Evolutionary conservation across 2,113 vertebrate genomes (phyloP).

Genomic region (Oplegnathus fasciatus): DNA sequence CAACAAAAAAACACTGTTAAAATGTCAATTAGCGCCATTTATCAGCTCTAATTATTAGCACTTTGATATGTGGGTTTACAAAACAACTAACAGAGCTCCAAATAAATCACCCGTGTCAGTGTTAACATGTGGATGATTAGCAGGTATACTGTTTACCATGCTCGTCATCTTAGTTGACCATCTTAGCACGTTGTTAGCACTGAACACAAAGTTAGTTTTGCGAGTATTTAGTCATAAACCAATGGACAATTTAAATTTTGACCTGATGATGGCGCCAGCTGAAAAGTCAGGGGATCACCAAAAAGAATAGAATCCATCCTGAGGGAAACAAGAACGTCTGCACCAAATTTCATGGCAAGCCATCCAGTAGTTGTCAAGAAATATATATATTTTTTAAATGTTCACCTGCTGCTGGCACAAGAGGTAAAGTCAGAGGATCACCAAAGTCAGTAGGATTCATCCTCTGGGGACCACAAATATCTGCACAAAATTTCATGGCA

Average conservation of each 20-base stretch:
- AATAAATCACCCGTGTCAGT: neutral
- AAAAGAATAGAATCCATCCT: neutral
- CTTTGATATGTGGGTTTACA: neutral
- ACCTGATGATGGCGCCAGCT: neutral
- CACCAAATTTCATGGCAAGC: neutral
- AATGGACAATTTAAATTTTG: neutral
- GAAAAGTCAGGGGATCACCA: neutral
- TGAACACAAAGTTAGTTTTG: neutral
- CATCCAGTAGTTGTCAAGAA: neutral
- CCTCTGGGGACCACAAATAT: too few species aligned
- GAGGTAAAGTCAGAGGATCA: too few species aligned
- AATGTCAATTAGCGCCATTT: conserved; percentile 19
- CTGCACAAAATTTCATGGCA: neutral
- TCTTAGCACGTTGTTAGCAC: too few species aligned
- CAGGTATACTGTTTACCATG: too few species aligned
- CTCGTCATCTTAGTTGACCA: neutral
- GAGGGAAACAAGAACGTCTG: neutral
- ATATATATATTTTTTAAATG: too few species aligned
- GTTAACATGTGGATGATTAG: neutral
- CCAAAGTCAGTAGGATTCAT: neutral
- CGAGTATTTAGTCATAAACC: neutral
- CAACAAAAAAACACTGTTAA: conserved; percentile 13
- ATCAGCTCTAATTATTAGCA: neutral
- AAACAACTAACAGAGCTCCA: neutral
- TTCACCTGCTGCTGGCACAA: too few species aligned